Evolutionary conservation across 2,797 vertebrate genomes (phyloP).

Genomic region (Gouania willdenowi): DNA sequence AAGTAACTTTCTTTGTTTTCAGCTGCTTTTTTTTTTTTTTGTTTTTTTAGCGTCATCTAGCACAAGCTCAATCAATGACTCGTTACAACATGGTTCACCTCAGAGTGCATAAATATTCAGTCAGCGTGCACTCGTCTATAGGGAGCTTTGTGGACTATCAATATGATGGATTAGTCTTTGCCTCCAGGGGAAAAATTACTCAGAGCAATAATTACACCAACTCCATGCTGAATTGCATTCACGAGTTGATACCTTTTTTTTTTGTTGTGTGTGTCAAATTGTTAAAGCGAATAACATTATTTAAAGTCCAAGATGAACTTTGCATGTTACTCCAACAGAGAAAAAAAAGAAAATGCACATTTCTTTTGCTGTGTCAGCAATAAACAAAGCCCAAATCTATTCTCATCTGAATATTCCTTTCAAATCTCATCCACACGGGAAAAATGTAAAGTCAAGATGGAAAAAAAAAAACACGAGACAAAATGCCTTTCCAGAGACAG

Average conservation of each 20-base stretch:
- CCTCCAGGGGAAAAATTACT: slow-evolving; percentile 55
- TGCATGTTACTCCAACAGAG: too few relatives aligned
- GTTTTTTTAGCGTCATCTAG: background rate
- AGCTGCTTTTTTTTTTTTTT: slow-evolving; percentile 12
- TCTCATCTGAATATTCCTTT: background rate
- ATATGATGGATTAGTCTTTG: slow-evolving; percentile 69
- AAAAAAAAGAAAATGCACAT: slow-evolving; percentile 12
- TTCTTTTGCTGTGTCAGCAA: background rate
- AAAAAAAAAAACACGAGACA: too few relatives aligned
- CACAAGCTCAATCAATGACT: slow-evolving; percentile 33
- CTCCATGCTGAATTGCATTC: slow-evolving; percentile 41
- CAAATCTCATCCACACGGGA: background rate
- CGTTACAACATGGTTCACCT: slow-evolving; percentile 23
- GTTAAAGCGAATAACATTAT: slow-evolving; percentile 23
- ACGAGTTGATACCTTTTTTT: slow-evolving; percentile 35
- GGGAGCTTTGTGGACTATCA: slow-evolving; percentile 59
- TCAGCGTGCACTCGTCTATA: slow-evolving; percentile 27
- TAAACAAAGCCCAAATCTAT: background rate
- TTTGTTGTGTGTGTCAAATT: too few relatives aligned
- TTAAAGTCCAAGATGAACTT: slow-evolving; percentile 48
- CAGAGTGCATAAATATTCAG: slow-evolving; percentile 53
- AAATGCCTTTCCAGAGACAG: background rate
- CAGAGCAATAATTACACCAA: slow-evolving; percentile 64
- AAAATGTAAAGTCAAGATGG: background rate
- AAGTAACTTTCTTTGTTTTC: too few relatives aligned